Conservation (phyloP, 2,888 invertebrate species). For the Resseliella maxima region DNA sequence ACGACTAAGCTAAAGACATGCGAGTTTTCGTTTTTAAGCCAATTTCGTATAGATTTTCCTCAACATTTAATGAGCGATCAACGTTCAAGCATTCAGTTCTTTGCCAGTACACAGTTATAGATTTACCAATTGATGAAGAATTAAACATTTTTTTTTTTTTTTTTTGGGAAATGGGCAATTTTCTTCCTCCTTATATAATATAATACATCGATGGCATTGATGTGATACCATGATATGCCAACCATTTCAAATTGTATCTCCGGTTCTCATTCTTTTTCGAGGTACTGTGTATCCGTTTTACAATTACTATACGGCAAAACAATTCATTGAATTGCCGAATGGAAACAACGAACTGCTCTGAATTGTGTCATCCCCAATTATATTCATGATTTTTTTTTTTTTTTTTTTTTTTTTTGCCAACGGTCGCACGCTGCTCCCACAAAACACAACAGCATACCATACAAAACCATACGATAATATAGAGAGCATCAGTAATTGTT, state of each 20-base stretch:
- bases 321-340: background rate
- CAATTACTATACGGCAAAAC: constrained; percentile 6
- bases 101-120: background rate
- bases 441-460: too few species aligned
- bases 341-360: background rate
- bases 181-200: background rate
- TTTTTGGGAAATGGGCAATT: background rate
- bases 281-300: background rate
- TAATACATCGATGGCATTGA: background rate
- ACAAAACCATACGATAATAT: too few species aligned
- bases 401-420: background rate
- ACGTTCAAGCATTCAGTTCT: background rate
- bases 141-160: background rate
- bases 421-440: too few species aligned
- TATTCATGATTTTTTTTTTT: background rate
- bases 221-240: background rate
- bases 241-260: background rate
- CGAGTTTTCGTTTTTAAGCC: background rate
- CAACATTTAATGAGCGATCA: background rate
- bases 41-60: background rate
- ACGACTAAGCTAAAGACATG: background rate
- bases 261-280: too few species aligned
- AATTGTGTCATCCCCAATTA: constrained; percentile 33
- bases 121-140: constrained; percentile 17
- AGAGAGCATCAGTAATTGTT: background rate